Evolutionary conservation across 1,140 invertebrate species (phyloP).

Genomic region (Trinorchestia longiramus): DNA sequence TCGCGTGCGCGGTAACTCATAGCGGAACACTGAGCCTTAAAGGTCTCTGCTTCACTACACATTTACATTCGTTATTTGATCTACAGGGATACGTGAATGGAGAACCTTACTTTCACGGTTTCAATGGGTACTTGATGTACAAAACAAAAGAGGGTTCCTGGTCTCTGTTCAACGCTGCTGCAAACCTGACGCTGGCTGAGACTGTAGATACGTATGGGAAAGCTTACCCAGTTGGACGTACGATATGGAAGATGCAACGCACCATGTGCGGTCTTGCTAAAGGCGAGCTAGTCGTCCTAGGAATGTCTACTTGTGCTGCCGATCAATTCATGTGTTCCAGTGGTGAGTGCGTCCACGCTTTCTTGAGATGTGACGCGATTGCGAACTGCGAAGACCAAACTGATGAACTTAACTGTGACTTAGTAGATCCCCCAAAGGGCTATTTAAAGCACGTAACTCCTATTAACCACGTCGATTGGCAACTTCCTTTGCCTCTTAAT

Average conservation of each 20-base stretch:
- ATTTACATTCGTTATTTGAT: conserved; percentile 60
- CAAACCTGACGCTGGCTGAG: background rate
- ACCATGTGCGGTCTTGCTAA: conserved; percentile 57
- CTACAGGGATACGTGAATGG: conserved; percentile 58
- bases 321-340: conserved; percentile 65
- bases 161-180: background rate
- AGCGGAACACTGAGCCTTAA: conserved; percentile 50
- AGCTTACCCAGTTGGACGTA: conserved; percentile 19
- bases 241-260: background rate
- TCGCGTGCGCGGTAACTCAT: background rate
- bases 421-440: conserved; percentile 59
- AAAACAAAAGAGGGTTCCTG: background rate
- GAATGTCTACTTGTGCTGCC: conserved; percentile 61
- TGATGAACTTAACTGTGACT: conserved; percentile 62
- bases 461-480: conserved; percentile 55
- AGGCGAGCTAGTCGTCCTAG: conserved; percentile 55
- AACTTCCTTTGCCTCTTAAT: conserved; percentile 50
- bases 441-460: conserved; percentile 59
- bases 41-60: conserved; percentile 60
- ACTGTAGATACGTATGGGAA: conserved; percentile 6
- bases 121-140: conserved; percentile 54
- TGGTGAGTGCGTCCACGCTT: conserved; percentile 62
- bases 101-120: conserved; percentile 62
- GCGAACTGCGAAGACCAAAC: conserved; percentile 64
- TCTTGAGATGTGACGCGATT: conserved; percentile 61